Base-by-base conservation (phyloP, 2,888 invertebrate species). In the Belgica antarctica region DNA sequence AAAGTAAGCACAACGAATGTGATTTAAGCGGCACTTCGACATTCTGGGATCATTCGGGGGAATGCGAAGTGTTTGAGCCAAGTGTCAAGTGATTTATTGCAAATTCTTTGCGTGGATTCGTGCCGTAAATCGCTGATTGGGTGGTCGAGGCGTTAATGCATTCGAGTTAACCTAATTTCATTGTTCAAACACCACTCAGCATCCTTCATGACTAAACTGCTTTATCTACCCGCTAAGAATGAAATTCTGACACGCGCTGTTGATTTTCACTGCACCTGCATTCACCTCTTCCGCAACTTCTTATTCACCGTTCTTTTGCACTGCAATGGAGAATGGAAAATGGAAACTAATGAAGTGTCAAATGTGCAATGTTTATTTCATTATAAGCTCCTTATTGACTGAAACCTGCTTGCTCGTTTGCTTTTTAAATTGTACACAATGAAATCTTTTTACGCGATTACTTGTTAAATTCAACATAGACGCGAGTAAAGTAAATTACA, bases 271-370 rank as follows among this genome's bases (percentile, higher is more conserved):
- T n/a, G n/a, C n/a, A n/a, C n/a, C n/a, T n/a, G n/a, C n/a, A n/a
- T n/a, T n/a, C n/a, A n/a, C n/a, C n/a, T n/a, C n/a, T n/a, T n/a
- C n/a, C n/a, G n/a, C n/a, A n/a, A n/a, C n/a, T n/a, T n/a, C n/a
- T n/a, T n/a, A n/a, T n/a, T n/a, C n/a, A n/a, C n/a, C n/a, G 34
- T 31, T 31, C 12, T 5, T 31, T 8, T 31, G 12, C 34, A 31
- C 5, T 31, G 34, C 34, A 41, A n/a, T 15, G 52, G 34, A 7
- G 22, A 52, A 19, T 46, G 8, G 8, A 46, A 46, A 46, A 46
- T 46, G 52, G 4, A 46, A 65, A 47, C 68, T 68, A 68, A 68
- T 68, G 68, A 47, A 68, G 68, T 68, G 68, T 27, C 68, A 68
- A 68, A 68, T 57, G 65, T 27, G 65, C 41, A n/a, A 47, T 47